Evolutionary conservation across 2,888 invertebrate species (phyloP), one percentile per base, ranked within the genome.

Genomic region (Hymenopus coronatus): DNA sequence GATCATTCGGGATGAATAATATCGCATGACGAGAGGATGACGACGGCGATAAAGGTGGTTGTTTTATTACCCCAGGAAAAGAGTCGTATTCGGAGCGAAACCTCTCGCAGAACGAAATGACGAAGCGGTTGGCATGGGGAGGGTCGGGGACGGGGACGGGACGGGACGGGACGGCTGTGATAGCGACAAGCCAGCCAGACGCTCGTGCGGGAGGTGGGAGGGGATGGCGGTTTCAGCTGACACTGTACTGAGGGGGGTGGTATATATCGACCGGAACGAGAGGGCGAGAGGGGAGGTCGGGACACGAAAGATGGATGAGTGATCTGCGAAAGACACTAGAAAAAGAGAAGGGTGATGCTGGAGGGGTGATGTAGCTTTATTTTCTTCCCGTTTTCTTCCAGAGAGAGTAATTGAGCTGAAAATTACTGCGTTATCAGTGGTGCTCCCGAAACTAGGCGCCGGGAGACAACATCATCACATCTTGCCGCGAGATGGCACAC

Each of bases 261-360:
- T 84, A 28, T 20, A 86, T 86, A 87, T 87, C 87, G 87, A 87
- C 87, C 87, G 87, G 87, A 87, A 86, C 81, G 40, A n/a, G 70
- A 70, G 40, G 70, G 70, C 28, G 54, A 28, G 40, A 81, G 86
- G 81, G 7, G 82, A 82, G 87, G 82, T 85, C 87, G 82, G 87
- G 87, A 87, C 87, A 87, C 82, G 87, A 87, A 87, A 82, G 87
- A 87, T 87, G 82, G 86, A 86, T 86, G 81, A 28, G 28, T 86
- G 85, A 86, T 86, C 85, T 86, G 85, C 27, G n/a, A 40, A 81
- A 86, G 85, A 86, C 85, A 70, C 85, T 54, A n/a, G n/a, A 84
- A 46, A 14, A 25, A n/a, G 40, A 27, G 54, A 70, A 70, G 54
- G 54, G 54, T 70, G 85, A 40, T 28, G 84, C 33, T 84, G 30